These are phyloP conservation scores for Dinocampus coccinellae DNA, from an alignment of 2,888 invertebrate species.

Conservation along the genomic window DNA sequence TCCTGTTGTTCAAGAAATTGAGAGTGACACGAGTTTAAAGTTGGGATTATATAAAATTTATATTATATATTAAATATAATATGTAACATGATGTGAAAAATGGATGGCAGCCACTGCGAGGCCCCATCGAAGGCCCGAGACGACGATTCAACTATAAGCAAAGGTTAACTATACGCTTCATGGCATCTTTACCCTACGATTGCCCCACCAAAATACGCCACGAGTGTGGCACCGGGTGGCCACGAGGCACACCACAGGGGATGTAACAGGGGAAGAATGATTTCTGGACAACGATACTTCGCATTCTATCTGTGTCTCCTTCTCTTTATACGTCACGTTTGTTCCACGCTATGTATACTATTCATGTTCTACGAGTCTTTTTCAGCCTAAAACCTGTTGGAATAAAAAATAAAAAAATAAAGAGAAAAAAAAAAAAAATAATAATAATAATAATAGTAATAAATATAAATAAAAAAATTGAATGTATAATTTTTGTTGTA, in stretches of 20 bases:
- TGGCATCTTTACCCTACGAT: slow-evolving; percentile 41
- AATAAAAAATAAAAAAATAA: background rate
- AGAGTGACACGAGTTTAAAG: no score
- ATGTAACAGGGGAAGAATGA: slow-evolving; percentile 61
- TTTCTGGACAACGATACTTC: slow-evolving; percentile 41
- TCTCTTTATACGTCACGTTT: no score
- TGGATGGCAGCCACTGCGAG: slow-evolving; percentile 28
- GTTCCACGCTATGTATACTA: no score
- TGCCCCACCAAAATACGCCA: slow-evolving; percentile 53
- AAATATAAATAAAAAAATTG: background rate
- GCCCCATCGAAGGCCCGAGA: slow-evolving; percentile 42
- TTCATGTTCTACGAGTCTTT: slow-evolving; percentile 7
- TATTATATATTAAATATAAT: no score
- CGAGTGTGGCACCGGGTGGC: slow-evolving; percentile 59
- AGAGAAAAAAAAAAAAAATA: background rate
- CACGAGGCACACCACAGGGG: slow-evolving; percentile 63
- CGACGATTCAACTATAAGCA: no score
- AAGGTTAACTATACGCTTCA: slow-evolving; percentile 56
- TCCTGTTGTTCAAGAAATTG: slow-evolving; percentile 32
- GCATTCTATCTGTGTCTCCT: background rate
- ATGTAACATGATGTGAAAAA: background rate
- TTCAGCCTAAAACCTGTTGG: slow-evolving; percentile 7
- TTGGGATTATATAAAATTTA: no score
- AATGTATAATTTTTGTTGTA: background rate
- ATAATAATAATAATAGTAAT: no score